A percentile compares a stretch with the other conserved stretches of the same genome.
Conservation (phyloP, 2,888 invertebrate genomes). For the Linnaemya tessellans region DNA sequence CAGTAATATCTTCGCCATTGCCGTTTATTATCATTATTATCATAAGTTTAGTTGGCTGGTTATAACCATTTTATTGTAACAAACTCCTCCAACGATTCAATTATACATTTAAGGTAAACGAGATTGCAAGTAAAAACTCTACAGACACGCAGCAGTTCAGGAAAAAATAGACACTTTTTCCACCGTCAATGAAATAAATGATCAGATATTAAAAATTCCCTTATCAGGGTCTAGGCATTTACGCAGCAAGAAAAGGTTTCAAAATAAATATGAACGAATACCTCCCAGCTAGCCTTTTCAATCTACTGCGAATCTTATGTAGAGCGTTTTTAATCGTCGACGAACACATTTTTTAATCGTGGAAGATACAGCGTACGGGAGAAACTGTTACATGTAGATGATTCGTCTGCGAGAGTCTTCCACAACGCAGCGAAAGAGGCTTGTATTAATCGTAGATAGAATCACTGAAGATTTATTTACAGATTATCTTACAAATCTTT, state of each 20-base stretch:
- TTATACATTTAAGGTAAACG: slow-evolving; percentile 59
- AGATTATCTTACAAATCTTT: no score
- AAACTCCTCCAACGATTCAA: slow-evolving; percentile 24
- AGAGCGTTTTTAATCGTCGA: no score
- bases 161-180: slow-evolving; percentile 55
- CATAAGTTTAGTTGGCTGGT: slow-evolving; percentile 18
- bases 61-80: slow-evolving; percentile 53
- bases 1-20: slow-evolving; percentile 4
- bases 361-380: no score
- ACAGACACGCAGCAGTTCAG: slow-evolving; percentile 51
- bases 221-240: slow-evolving; percentile 23
- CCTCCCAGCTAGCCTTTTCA: no score
- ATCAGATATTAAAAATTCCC: slow-evolving; percentile 40
- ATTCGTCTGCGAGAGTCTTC: no score
- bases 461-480: no score
- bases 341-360: no score
- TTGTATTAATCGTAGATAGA: no score
- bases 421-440: no score
- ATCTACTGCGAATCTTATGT: no score
- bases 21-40: slow-evolving; percentile 27
- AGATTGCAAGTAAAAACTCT: slow-evolving; percentile 33
- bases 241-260: background rate
- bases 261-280: background rate
- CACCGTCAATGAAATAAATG: slow-evolving; percentile 46
- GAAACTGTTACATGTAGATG: no score